Evolutionary conservation across 2,888 invertebrate species (phyloP).

Genomic region (Drosophila testacea): DNA sequence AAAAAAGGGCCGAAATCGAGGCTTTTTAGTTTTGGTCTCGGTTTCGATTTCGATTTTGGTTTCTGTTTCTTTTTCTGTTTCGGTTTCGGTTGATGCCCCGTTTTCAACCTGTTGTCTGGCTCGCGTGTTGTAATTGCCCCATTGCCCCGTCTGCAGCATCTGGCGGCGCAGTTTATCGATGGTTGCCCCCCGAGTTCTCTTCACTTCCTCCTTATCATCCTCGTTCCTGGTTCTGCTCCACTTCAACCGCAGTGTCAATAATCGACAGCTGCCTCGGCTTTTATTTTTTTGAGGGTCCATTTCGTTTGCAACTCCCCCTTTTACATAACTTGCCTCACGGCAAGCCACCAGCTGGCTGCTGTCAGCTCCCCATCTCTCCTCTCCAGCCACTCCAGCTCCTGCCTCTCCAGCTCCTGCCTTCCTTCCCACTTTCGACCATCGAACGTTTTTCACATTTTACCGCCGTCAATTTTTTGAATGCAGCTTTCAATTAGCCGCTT

Average conservation of each 20-base stretch:
- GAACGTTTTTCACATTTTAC: conserved; percentile 63
- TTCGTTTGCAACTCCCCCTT: conserved; percentile 53
- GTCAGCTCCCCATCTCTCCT: conserved; percentile 2
- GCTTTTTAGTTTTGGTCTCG: conserved; percentile 33
- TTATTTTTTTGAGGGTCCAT: conserved; percentile 56
- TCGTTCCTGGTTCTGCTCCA: conserved; percentile 17
- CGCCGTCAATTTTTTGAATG: conserved; percentile 69
- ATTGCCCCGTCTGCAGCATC: conserved; percentile 71
- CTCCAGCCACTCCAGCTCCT: no score
- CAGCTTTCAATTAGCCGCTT: conserved; percentile 79
- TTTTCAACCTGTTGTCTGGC: conserved; percentile 67
- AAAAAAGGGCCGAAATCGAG: conserved; percentile 31
- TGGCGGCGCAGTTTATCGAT: conserved; percentile 74
- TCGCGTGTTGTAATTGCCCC: conserved; percentile 80
- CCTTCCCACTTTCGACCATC: not conserved
- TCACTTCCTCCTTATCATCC: not conserved
- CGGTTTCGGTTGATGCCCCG: conserved; percentile 28
- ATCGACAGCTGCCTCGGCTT: conserved; percentile 75
- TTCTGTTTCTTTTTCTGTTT: conserved; percentile 51
- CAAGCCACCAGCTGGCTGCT: conserved; percentile 28
- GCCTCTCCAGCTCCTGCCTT: not conserved
- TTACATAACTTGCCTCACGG: conserved; percentile 64
- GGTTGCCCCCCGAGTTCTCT: conserved; percentile 24
- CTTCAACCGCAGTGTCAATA: conserved; percentile 76
- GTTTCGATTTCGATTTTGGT: conserved; percentile 41